phyloP scores from a whole-genome alignment of 2,888 invertebrate species.

The Acrocera orbiculus region DNA sequence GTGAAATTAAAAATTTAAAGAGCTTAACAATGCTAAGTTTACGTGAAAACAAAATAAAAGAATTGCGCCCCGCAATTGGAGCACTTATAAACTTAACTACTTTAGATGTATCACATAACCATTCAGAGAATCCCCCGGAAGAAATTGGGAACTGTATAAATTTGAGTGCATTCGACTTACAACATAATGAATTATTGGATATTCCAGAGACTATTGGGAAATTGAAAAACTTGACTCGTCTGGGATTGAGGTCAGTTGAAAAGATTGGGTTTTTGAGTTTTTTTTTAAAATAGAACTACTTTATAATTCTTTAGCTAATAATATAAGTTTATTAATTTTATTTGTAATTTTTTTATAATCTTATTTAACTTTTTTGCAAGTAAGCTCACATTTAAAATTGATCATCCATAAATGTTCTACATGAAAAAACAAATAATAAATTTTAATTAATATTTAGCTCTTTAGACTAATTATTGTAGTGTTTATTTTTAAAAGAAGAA shows the following conservation, averaged over 20 bases:
- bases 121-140: slow-evolving; percentile 85
- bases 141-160: slow-evolving; percentile 93
- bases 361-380: no score
- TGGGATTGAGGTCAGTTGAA: slow-evolving; percentile 53
- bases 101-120: slow-evolving; percentile 97
- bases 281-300: no score
- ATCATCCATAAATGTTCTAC: no score
- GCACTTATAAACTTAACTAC: slow-evolving; percentile 79
- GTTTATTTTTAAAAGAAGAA: no score
- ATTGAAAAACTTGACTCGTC: slow-evolving; percentile 63
- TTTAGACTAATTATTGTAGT: no score
- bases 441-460: no score
- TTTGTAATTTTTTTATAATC: no score
- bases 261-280: no score
- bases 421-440: no score
- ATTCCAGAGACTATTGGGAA: slow-evolving; percentile 94
- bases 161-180: slow-evolving; percentile 86
- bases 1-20: slow-evolving; percentile 76
- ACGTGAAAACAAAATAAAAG: slow-evolving; percentile 94
- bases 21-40: slow-evolving; percentile 96
- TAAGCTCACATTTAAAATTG: no score
- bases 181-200: slow-evolving; percentile 94
- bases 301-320: no score
- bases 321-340: no score
- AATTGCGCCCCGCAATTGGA: slow-evolving; percentile 86